Conservation (phyloP, 2,888 invertebrate genomes). For the Rotaria magnacalcarata region DNA sequence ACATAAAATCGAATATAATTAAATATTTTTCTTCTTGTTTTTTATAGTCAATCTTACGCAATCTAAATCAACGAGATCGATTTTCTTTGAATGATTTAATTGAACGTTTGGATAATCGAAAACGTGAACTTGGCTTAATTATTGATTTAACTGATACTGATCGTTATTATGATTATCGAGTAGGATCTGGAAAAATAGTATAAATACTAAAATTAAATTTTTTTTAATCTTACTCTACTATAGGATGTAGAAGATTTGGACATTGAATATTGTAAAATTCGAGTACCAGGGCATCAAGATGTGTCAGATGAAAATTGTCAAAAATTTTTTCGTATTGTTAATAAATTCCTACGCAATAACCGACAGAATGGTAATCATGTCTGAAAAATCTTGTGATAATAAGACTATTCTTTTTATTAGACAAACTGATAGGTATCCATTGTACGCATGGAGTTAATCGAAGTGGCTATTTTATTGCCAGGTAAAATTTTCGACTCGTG, state of each 20-base stretch:
- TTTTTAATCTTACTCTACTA: background rate
- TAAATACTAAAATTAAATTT: background rate
- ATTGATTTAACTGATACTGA: conserved; percentile 43
- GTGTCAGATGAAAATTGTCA: background rate
- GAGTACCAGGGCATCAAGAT: background rate
- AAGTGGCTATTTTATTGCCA: conserved; percentile 86
- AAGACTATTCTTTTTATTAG: background rate
- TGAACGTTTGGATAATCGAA: background rate
- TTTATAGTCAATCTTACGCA: background rate
- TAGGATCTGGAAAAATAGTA: background rate
- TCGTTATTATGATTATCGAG: conserved; percentile 39
- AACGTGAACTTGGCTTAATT: conserved; percentile 25
- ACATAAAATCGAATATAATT: background rate
- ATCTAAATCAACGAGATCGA: background rate
- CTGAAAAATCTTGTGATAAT: too few relatives aligned
- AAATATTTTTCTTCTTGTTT: background rate
- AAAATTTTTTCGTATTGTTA: background rate
- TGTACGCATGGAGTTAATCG: conserved; percentile 98
- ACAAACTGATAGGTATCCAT: conserved; percentile 67
- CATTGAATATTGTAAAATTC: conserved; percentile 27
- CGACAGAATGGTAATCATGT: background rate
- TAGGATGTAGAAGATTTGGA: conserved; percentile 8
- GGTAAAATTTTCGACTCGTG: conserved; percentile 63
- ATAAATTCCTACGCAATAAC: background rate
- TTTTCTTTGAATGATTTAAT: conserved; percentile 3